A percentile compares a stretch with the other conserved stretches of the same genome.
Conservation (phyloP, 2,888 invertebrate genomes). For the Zelleria hepariella region DNA sequence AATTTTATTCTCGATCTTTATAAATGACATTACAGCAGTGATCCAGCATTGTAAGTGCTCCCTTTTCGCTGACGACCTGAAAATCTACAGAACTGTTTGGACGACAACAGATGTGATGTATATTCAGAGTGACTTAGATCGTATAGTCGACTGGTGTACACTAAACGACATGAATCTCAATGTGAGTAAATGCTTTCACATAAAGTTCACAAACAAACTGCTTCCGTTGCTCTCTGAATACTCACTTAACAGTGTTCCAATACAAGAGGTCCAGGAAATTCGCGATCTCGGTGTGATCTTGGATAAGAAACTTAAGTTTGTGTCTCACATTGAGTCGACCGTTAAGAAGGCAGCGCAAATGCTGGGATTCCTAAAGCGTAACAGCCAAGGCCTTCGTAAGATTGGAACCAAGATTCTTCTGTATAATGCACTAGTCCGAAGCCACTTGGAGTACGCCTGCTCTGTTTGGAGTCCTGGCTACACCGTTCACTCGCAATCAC, state of each 20-base stretch:
- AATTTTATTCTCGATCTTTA: not conserved
- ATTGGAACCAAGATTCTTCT: not conserved
- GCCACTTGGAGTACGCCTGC: not conserved
- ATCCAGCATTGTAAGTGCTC: not conserved
- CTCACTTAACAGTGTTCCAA: no score
- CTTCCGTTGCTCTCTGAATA: not conserved
- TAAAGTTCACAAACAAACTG: not conserved
- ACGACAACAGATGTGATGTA: slow-evolving; percentile 9
- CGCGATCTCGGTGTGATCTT: not conserved
- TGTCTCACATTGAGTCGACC: not conserved
- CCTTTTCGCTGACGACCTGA: slow-evolving; percentile 7
- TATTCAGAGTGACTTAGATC: slow-evolving; percentile 3
- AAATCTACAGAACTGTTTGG: slow-evolving; percentile 4
- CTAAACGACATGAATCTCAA: not conserved
- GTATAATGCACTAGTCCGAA: not conserved
- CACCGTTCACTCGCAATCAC: not conserved
- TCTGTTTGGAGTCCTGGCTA: not conserved
- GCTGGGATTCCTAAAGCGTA: not conserved
- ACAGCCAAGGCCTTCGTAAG: not conserved
- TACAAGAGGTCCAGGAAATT: not conserved
- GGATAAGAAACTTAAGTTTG: not conserved
- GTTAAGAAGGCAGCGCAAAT: not conserved
- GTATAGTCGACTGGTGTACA: not conserved
- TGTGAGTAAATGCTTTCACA: not conserved
- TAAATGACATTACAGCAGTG: slow-evolving; percentile 2